Conservation (phyloP, 2,797 vertebrate species). For the Cyprinella venusta region DNA sequence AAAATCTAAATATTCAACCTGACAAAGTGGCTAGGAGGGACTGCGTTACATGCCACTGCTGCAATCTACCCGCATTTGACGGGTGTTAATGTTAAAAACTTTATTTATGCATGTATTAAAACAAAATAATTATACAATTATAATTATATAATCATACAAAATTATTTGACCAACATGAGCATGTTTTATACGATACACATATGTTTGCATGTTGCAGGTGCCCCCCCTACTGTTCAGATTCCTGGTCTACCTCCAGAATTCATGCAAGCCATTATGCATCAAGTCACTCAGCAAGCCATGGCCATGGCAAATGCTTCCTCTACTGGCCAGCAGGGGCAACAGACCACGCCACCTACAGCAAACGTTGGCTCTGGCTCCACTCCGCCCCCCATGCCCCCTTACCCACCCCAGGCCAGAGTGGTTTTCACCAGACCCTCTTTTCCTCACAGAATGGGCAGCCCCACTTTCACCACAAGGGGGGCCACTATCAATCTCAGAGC, state of each 20-base stretch:
- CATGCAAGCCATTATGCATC: constrained; percentile 88
- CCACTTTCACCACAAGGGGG: constrained; percentile 73
- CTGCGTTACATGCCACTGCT: no score
- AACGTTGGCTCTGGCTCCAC: constrained; percentile 40
- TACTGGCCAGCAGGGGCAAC: constrained; percentile 71
- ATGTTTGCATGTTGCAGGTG: constrained; percentile 40
- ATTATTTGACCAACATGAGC: neutral
- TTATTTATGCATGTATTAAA: neutral
- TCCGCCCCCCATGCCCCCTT: constrained; percentile 60
- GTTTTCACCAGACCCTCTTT: constrained; percentile 87
- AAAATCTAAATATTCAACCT: no score
- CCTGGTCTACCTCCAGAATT: constrained; percentile 87
- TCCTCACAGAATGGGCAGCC: constrained; percentile 63
- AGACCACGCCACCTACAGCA: constrained; percentile 58
- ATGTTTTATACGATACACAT: neutral
- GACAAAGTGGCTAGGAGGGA: no score
- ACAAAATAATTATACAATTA: neutral
- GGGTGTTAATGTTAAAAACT: no score
- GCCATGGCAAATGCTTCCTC: constrained; percentile 78
- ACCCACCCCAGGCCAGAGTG: constrained; percentile 84
- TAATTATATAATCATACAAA: neutral
- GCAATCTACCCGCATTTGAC: no score
- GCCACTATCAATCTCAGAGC: constrained; percentile 79
- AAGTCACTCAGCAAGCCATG: constrained; percentile 86
- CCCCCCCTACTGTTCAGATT: constrained; percentile 71